A percentile compares a stretch with the other conserved stretches of the same genome.
Conservation (phyloP, 2,113 vertebrate genomes). For the Cavia aperea region DNA sequence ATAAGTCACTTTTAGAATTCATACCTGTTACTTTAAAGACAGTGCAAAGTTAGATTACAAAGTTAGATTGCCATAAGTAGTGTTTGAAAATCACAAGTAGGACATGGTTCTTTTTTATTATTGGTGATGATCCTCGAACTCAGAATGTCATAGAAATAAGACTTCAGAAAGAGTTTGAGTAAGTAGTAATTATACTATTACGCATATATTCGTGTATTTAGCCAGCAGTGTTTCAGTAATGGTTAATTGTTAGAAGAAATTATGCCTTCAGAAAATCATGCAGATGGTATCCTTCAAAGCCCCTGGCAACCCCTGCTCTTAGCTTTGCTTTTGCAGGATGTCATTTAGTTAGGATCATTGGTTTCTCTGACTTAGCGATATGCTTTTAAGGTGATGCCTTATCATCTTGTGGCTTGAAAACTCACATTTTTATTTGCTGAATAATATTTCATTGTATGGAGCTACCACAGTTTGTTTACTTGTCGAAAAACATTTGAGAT, state of each 20-base stretch:
- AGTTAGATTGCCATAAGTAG: not conserved
- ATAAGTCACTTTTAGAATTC: conserved; percentile 37
- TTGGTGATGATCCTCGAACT: not conserved
- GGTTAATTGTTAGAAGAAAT: not conserved
- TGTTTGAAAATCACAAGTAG: not conserved
- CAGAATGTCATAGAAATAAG: not conserved
- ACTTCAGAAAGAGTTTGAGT: conserved; percentile 33
- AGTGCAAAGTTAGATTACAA: not conserved
- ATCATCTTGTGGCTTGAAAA: not conserved
- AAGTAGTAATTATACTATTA: not conserved
- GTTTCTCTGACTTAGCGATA: not conserved
- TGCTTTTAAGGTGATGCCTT: not conserved
- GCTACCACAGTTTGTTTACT: not conserved
- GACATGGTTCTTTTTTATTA: not conserved
- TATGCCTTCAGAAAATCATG: not conserved
- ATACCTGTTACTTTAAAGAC: not conserved
- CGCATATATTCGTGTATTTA: not conserved
- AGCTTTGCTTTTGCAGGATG: not conserved
- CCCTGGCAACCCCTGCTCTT: not conserved
- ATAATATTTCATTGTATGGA: not conserved
- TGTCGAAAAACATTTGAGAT: not conserved
- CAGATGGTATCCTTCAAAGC: not conserved
- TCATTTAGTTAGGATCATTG: not conserved
- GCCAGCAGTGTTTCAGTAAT: not conserved
- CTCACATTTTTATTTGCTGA: not conserved